These are phyloP conservation scores for Parambassis ranga DNA, from an alignment of 2,797 vertebrate genomes.

Conservation along the genomic window DNA sequence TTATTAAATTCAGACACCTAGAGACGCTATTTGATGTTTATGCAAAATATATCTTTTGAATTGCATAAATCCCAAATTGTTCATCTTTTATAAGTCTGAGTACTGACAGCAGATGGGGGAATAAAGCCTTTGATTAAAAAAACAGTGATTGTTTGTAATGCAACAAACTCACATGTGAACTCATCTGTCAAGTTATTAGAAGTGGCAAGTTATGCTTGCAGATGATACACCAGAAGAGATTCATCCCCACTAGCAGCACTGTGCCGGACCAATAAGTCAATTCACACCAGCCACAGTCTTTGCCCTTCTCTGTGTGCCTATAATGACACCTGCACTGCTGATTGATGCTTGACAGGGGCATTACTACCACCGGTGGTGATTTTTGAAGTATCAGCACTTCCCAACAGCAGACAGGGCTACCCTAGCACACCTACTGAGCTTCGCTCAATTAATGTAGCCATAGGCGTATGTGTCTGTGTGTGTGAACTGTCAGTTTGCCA, in stretches of 20 bases:
- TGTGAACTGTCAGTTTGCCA: constrained; percentile 27
- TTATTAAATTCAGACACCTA: constrained; percentile 4
- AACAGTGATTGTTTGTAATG: not conserved
- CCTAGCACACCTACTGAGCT: constrained; percentile 39
- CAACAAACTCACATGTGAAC: constrained; percentile 21
- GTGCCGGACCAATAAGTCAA: constrained; percentile 10
- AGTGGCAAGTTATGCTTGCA: not conserved
- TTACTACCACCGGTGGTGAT: constrained; percentile 28
- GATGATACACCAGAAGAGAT: constrained; percentile 14
- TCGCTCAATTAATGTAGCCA: constrained; percentile 51
- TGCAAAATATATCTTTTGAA: not conserved
- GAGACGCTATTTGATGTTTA: too few species aligned
- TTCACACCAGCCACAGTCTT: not conserved
- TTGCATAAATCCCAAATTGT: not conserved
- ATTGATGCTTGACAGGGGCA: constrained; percentile 45
- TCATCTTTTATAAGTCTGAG: not conserved
- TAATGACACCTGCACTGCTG: constrained; percentile 43
- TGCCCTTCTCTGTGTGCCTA: constrained; percentile 17
- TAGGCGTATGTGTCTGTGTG: not conserved
- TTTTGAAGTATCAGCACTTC: constrained; percentile 57
- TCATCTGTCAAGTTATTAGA: constrained; percentile 36
- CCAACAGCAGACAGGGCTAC: constrained; percentile 18
- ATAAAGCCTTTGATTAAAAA: not conserved
- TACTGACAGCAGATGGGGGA: constrained; percentile 7
- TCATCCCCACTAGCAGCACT: not conserved